Evolutionary conservation across 2,888 invertebrate species (phyloP).

Genomic region (Drymonia ruficornis): DNA sequence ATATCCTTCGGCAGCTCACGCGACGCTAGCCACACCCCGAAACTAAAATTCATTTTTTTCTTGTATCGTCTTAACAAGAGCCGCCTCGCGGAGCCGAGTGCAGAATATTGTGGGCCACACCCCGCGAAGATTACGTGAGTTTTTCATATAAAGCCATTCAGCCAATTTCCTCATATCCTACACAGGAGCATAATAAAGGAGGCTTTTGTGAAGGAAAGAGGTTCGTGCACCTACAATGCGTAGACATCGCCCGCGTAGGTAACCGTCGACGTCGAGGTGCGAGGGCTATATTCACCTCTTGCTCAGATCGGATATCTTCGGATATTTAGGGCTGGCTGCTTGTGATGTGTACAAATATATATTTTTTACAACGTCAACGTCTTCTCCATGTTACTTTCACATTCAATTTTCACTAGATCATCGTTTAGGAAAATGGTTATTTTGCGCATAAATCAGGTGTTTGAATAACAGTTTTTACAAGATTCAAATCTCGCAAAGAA

Average conservation of each 20-base stretch:
- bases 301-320: slow-evolving; percentile 61
- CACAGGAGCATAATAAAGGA: slow-evolving; percentile 80
- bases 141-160: slow-evolving; percentile 83
- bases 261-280: slow-evolving; percentile 62
- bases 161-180: slow-evolving; percentile 83
- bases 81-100: slow-evolving; percentile 63
- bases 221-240: slow-evolving; percentile 77
- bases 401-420: slow-evolving; percentile 57
- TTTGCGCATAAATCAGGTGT: slow-evolving; percentile 25
- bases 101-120: slow-evolving; percentile 74
- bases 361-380: slow-evolving; percentile 52
- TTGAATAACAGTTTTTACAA: neutral
- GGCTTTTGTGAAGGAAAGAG: slow-evolving; percentile 80
- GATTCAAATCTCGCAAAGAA: no score
- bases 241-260: slow-evolving; percentile 61
- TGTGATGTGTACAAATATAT: slow-evolving; percentile 64
- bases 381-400: slow-evolving; percentile 52
- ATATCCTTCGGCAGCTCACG: no score
- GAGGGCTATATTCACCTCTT: slow-evolving; percentile 65
- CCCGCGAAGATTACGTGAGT: slow-evolving; percentile 78
- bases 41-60: no score
- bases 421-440: slow-evolving; percentile 41
- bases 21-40: no score
- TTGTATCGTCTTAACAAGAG: slow-evolving; percentile 57
- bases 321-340: slow-evolving; percentile 66